Percentiles rank a stretch among this genome's conserved stretches.
Conservation (phyloP, 2,888 invertebrate genomes). For the Aphrophora alni region DNA sequence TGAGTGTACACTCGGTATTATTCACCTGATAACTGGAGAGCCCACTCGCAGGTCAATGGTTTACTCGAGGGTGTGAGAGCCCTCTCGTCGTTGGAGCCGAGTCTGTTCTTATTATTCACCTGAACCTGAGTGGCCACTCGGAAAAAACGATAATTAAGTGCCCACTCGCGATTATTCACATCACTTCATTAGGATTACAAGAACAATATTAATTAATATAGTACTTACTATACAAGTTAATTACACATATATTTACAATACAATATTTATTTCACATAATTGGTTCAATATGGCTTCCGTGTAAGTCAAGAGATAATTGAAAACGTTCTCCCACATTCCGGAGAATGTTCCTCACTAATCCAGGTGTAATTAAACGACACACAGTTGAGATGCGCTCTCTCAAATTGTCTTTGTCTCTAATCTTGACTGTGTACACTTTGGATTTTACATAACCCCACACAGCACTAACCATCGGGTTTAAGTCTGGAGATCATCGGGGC, state of each 20-base stretch:
- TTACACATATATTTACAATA: no score
- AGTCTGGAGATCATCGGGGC: not conserved
- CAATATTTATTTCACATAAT: not conserved
- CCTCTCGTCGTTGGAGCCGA: no score
- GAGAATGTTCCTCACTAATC: not conserved
- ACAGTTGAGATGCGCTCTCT: not conserved
- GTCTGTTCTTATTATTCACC: no score
- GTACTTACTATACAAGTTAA: not conserved
- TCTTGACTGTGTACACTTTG: not conserved
- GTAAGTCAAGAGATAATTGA: not conserved
- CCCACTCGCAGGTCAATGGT: no score
- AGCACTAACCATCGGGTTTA: not conserved
- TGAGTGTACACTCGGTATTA: no score
- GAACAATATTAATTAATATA: no score
- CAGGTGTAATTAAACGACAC: not conserved
- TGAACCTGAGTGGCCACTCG: no score
- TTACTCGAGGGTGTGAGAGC: no score
- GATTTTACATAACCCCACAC: slow-evolving; percentile 2
- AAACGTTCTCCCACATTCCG: not conserved
- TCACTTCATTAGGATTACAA: no score
- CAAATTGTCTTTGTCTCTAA: not conserved
- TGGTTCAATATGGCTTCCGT: not conserved
- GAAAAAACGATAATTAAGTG: no score
- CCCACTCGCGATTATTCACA: no score
- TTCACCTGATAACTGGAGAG: no score